Evolutionary conservation across 2,797 vertebrate genomes (phyloP).

Genomic region (Propithecus deckenii): DNA sequence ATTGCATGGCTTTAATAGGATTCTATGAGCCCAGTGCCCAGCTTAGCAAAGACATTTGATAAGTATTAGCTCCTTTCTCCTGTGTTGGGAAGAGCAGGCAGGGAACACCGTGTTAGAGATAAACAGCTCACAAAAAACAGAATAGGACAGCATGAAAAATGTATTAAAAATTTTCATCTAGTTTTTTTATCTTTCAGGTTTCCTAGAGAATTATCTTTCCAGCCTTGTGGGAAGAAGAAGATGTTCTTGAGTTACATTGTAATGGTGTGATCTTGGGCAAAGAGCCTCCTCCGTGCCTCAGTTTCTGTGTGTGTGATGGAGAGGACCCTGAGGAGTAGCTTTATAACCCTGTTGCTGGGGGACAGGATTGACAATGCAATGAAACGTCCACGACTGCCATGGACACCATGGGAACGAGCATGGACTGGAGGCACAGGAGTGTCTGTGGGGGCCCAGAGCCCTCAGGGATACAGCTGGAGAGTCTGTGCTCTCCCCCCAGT

Average conservation of each 20-base stretch:
- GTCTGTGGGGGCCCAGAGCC: not conserved
- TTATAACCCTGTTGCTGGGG: not conserved
- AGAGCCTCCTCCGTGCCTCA: not conserved
- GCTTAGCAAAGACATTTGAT: not conserved
- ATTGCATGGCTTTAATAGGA: not conserved
- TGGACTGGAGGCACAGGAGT: not conserved
- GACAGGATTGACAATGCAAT: not conserved
- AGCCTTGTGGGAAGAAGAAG: not conserved
- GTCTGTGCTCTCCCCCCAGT: not conserved
- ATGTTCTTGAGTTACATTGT: not conserved
- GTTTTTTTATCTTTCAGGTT: not conserved
- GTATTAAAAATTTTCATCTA: not conserved
- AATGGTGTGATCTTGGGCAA: not conserved
- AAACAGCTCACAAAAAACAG: not conserved
- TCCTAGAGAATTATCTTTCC: not conserved
- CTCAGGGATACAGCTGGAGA: not conserved
- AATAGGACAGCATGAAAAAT: not conserved
- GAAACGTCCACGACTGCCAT: not conserved
- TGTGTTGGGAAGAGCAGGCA: not conserved
- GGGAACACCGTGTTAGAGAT: not conserved
- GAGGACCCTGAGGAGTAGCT: not conserved
- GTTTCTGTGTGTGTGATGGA: not conserved
- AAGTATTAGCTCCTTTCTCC: not conserved
- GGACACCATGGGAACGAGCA: not conserved
- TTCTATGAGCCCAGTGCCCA: not conserved